Evolutionary conservation across 2,797 vertebrate genomes (phyloP).

Genomic region (Sebastes steindachneri): DNA sequence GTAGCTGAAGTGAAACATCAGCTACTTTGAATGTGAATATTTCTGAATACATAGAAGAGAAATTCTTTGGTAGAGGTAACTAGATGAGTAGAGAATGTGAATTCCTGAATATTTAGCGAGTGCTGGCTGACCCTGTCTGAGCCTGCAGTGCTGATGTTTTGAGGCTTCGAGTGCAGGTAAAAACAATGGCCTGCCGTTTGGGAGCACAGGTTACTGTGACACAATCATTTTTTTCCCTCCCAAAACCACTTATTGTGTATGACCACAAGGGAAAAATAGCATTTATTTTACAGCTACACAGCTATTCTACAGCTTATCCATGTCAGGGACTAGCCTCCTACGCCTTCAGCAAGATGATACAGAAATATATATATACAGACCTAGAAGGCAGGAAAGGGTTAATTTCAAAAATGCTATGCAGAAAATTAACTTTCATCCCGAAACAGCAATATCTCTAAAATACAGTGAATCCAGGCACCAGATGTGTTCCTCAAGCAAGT

Average conservation of each 20-base stretch:
- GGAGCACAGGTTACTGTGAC: background rate
- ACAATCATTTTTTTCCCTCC: background rate
- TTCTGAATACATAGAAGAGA: background rate
- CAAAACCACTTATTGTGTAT: background rate
- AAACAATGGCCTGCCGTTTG: background rate
- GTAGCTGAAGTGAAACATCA: background rate
- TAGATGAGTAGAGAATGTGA: background rate
- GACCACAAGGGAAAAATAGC: background rate
- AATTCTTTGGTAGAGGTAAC: background rate
- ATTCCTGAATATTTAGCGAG: background rate
- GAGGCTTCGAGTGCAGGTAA: constrained; percentile 7
- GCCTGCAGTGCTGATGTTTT: background rate
- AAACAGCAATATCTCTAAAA: background rate
- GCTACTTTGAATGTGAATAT: background rate
- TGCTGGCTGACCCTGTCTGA: background rate
- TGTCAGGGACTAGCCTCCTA: background rate
- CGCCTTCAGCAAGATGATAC: background rate
- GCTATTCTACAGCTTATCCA: background rate
- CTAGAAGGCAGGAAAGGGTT: background rate
- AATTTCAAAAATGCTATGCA: background rate
- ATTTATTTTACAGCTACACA: background rate
- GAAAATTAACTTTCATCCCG: background rate
- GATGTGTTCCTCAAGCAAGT: background rate
- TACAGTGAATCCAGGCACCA: background rate
- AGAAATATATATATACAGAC: background rate